Conservation (phyloP, 1,140 invertebrate genomes). For the Zaprionus lachaisei region DNA sequence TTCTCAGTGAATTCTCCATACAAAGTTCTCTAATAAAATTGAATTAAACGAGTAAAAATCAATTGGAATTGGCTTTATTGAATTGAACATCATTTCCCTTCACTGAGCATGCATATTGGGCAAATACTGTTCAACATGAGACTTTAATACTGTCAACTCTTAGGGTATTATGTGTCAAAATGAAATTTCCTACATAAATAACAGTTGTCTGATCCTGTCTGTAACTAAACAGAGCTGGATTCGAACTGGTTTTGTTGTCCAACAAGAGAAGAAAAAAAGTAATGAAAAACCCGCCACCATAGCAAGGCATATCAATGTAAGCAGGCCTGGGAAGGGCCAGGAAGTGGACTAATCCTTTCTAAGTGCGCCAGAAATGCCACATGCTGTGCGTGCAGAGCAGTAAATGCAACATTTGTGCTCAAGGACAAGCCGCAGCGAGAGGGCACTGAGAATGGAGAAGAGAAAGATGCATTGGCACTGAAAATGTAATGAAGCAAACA, state of each 20-base stretch:
- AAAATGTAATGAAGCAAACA: constrained; percentile 30
- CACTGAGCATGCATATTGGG: background rate
- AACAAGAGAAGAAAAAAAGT: background rate
- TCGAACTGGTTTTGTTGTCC: constrained; percentile 21
- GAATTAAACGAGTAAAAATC: background rate
- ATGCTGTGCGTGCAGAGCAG: constrained; percentile 57
- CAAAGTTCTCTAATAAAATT: background rate
- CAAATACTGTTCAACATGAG: background rate
- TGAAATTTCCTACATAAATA: constrained; percentile 33
- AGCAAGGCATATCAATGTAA: constrained; percentile 29
- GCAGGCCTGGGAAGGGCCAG: background rate
- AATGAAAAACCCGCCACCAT: constrained; percentile 32
- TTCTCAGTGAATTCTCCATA: background rate
- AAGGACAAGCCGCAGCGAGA: constrained; percentile 58
- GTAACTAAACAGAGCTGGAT: constrained; percentile 25
- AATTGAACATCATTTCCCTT: background rate
- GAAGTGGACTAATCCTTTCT: constrained; percentile 66
- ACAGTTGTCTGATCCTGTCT: constrained; percentile 53
- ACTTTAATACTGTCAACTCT: background rate
- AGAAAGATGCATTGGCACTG: constrained; percentile 28
- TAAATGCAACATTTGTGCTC: constrained; percentile 82
- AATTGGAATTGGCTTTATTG: constrained; percentile 5
- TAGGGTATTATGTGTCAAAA: constrained; percentile 9
- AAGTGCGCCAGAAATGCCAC: constrained; percentile 67
- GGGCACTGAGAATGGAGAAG: background rate